Evolutionary conservation across 2,888 invertebrate species (phyloP).

Genomic region (Callyntrura guangdongensis): DNA sequence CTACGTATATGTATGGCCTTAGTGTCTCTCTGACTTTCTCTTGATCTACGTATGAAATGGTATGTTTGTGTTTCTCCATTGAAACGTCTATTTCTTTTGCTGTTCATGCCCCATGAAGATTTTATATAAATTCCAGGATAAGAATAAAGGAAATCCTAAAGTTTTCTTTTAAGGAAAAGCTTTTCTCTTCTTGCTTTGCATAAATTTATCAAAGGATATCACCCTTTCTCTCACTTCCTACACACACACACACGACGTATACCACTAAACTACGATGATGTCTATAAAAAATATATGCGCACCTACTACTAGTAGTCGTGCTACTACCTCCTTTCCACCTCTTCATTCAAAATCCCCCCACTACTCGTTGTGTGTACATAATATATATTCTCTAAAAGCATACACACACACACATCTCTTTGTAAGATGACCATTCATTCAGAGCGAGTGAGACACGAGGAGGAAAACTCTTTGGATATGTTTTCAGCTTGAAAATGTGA

Average conservation of each 20-base stretch:
- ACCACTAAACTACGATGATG: neutral
- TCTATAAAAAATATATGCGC: neutral
- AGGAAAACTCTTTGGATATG: conserved; percentile 40
- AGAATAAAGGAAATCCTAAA: conserved; percentile 71
- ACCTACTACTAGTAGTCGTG: too few species aligned
- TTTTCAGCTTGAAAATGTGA: conserved; percentile 60
- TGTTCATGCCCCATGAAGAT: conserved; percentile 52
- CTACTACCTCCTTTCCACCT: too few species aligned
- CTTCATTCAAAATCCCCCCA: neutral
- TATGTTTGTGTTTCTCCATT: conserved; percentile 35
- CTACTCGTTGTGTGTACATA: neutral
- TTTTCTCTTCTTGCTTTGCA: conserved; percentile 62
- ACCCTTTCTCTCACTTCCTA: conserved; percentile 33
- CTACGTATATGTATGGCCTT: neutral
- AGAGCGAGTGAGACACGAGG: conserved; percentile 15
- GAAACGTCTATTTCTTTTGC: conserved; percentile 47
- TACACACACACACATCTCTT: neutral
- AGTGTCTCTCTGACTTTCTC: conserved; percentile 15
- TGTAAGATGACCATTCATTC: conserved; percentile 59
- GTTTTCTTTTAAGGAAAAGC: conserved; percentile 49
- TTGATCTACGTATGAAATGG: neutral
- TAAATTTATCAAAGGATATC: conserved; percentile 74
- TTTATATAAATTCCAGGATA: conserved; percentile 64
- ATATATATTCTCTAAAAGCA: neutral
- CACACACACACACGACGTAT: neutral